Percentiles rank a stretch among this genome's conserved stretches.
These are phyloP conservation scores for Caracal caracal DNA, from an alignment of 2,113 vertebrate species.

Conservation along the genomic window DNA sequence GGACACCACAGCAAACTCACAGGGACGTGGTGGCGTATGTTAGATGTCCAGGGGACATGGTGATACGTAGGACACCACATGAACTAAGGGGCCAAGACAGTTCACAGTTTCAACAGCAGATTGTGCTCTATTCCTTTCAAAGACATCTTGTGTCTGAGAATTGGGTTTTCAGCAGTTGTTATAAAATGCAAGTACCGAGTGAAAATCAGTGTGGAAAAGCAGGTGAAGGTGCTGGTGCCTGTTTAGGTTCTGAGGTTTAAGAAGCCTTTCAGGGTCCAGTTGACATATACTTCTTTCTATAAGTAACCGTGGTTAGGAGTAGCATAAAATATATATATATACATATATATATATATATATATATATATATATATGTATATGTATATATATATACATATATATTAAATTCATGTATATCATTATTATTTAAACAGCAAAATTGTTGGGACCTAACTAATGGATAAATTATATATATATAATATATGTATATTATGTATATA, in stretches of 20 bases:
- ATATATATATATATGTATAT: neutral
- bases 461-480: neutral
- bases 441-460: neutral
- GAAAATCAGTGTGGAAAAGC: neutral
- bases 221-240: neutral
- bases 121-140: neutral
- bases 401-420: neutral
- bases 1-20: neutral
- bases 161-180: neutral
- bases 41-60: neutral
- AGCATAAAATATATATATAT: neutral
- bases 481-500: no score
- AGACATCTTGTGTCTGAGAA: neutral
- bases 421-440: neutral
- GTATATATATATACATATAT: neutral
- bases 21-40: neutral
- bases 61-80: no score
- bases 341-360: neutral
- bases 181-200: neutral
- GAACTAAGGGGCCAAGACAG: neutral
- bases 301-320: neutral
- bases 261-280: neutral
- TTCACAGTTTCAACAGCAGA: neutral
- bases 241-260: neutral
- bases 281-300: neutral